These are phyloP conservation scores for Ophthalmolycus amberensis DNA, from an alignment of 2,113 vertebrate species.

Conservation along the genomic window DNA sequence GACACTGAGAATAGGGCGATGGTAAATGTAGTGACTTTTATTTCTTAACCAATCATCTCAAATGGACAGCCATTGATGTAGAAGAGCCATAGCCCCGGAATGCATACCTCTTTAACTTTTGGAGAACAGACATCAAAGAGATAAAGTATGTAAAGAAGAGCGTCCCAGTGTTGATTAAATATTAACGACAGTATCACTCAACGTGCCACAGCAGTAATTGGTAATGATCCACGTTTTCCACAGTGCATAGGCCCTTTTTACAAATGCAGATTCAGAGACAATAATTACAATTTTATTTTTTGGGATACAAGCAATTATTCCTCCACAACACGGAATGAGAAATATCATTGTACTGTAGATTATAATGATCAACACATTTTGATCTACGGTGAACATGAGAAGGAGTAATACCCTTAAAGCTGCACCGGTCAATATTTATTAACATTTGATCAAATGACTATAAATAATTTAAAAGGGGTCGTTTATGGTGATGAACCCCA, in stretches of 20 bases:
- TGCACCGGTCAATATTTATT: not conserved
- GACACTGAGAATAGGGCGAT: slow-evolving; percentile 28
- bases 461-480: not conserved
- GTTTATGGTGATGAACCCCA: not conserved
- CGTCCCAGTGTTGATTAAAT: slow-evolving; percentile 43
- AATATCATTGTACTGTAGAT: slow-evolving; percentile 9
- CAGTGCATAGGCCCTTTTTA: slow-evolving; percentile 6
- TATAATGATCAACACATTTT: not conserved
- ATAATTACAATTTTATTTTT: slow-evolving; percentile 30
- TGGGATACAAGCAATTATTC: not conserved
- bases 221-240: slow-evolving; percentile 47
- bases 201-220: slow-evolving; percentile 35
- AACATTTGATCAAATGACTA: not conserved
- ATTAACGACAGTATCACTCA: slow-evolving; percentile 62
- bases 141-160: slow-evolving; percentile 47
- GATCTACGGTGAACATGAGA: not conserved
- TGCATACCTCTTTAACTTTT: slow-evolving; percentile 43
- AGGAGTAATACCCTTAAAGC: not conserved
- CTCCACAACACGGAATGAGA: not conserved
- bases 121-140: slow-evolving; percentile 42
- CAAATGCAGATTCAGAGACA: slow-evolving; percentile 43
- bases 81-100: slow-evolving; percentile 33
- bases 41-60: slow-evolving; percentile 62
- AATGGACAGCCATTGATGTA: slow-evolving; percentile 46
- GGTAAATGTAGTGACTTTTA: slow-evolving; percentile 56